Evolutionary conservation across 2,113 vertebrate species (phyloP), one percentile per base, ranked within the genome.

Genomic region (Myanophis thanlyinensis): DNA sequence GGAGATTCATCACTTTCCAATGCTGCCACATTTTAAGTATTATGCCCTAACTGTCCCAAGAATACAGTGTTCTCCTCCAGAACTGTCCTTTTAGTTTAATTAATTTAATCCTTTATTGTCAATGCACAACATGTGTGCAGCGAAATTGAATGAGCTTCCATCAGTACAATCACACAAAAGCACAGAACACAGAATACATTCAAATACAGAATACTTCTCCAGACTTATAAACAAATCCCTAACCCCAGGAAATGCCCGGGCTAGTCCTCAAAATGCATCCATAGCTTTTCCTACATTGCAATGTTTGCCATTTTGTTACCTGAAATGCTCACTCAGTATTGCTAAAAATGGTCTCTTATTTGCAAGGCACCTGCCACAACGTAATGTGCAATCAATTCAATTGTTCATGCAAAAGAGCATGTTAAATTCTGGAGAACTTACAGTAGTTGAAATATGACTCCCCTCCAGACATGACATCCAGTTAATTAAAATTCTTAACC

Each of bases 311-410:
- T 46, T 87, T 67, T 67, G 13, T n/a, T 67, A 67, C 73, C 30
- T 94, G 88, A 94, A 27, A 85, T 84, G 59, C 94, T 97, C 94
- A 93, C 94, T 97, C 94, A 93, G 27, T 92, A 93, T 91, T 87
- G 95, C 85, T 87, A 84, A 89, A 92, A 90, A 40, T 49, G 18
- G 23, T 0, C 48, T 90, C 25, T 51, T n/a, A 56, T 54, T 89
- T 18, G 51, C 40, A 27, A 93, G 54, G 95, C 95, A 93, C 3
- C n/a, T 90, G 49, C 91, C 90, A 73, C 4, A 52, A 52, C 1
- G 12, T 51, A 85, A 25, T 22, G 95, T 84, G 92, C 9, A 62
- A 93, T 35, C 92, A 92, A 35, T 62, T 46, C 49, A 95, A 80
- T 93, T 94, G 25, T 92, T 92, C 85, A 87, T 10, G 53, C 91